These are phyloP conservation scores for Onychostruthus taczanowskii DNA, from an alignment of 2,113 vertebrate species.

Conservation along the genomic window DNA sequence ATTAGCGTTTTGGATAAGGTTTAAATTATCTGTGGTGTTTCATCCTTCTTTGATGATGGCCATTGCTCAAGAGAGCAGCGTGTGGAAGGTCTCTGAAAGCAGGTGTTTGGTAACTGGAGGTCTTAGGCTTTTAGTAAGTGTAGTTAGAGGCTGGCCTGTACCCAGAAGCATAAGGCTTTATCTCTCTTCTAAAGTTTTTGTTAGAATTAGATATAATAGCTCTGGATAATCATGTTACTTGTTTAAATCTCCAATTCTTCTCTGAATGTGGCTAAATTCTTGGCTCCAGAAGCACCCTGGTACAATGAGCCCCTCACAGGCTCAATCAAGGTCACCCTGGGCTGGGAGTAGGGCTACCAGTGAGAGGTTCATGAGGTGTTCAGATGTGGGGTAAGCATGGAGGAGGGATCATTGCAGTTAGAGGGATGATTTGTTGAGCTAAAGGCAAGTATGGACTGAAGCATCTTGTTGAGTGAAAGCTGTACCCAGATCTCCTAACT, in stretches of 20 bases:
- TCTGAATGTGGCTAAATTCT: constrained; percentile 5
- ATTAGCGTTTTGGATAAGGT: neutral
- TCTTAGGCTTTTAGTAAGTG: neutral
- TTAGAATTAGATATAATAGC: constrained; percentile 32
- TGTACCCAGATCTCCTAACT: neutral
- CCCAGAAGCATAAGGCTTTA: constrained; percentile 20
- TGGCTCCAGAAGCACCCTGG: neutral
- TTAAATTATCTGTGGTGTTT: neutral
- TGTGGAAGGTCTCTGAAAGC: neutral
- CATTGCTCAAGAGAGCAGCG: neutral
- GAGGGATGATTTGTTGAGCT: accelerated
- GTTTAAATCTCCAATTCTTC: constrained; percentile 24
- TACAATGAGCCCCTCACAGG: neutral
- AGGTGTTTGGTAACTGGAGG: neutral
- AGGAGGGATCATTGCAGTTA: neutral
- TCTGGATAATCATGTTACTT: constrained; percentile 21
- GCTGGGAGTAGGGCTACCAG: neutral
- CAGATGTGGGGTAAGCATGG: neutral
- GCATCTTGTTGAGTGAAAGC: neutral
- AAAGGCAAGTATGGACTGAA: neutral
- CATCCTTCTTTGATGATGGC: neutral
- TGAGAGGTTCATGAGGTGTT: neutral
- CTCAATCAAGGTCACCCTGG: neutral
- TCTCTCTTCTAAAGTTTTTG: constrained; percentile 20
- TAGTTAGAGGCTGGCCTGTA: neutral